phyloP scores from a whole-genome alignment of 2,888 invertebrate genomes.

The Oxyteleia sp. region DNA sequence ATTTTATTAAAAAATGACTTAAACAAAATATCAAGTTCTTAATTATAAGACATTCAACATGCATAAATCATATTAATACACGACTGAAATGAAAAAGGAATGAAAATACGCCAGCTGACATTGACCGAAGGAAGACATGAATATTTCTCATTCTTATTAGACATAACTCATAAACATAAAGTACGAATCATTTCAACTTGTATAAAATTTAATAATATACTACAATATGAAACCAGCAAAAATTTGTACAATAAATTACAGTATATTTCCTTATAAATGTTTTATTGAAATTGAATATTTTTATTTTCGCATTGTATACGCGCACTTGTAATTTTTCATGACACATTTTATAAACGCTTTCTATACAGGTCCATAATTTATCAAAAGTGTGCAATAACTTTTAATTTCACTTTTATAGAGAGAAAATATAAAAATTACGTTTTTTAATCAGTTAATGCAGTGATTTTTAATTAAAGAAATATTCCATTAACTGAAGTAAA shows the following conservation, averaged over 20 bases:
- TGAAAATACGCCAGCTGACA: not conserved
- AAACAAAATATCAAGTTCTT: conserved; percentile 1
- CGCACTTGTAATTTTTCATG: no score
- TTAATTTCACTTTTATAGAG: no score
- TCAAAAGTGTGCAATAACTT: no score
- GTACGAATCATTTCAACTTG: not conserved
- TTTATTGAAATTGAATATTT: no score
- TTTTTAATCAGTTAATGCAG: no score
- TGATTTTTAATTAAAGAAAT: no score
- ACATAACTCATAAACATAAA: conserved; percentile 1
- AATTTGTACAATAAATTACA: not conserved
- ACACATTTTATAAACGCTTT: no score
- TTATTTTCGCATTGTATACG: no score
- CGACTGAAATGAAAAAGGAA: not conserved
- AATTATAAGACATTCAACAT: not conserved
- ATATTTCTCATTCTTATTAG: conserved; percentile 8
- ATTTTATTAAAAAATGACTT: no score
- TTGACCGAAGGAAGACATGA: conserved; percentile 2
- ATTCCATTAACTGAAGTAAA: no score
- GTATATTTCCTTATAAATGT: not conserved
- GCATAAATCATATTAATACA: not conserved
- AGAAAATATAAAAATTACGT: no score
- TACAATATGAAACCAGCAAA: not conserved
- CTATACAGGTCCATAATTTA: no score
- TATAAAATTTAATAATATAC: not conserved